Evolutionary conservation across 2,797 vertebrate genomes (phyloP).

Genomic region (Lutjanus campechanus): DNA sequence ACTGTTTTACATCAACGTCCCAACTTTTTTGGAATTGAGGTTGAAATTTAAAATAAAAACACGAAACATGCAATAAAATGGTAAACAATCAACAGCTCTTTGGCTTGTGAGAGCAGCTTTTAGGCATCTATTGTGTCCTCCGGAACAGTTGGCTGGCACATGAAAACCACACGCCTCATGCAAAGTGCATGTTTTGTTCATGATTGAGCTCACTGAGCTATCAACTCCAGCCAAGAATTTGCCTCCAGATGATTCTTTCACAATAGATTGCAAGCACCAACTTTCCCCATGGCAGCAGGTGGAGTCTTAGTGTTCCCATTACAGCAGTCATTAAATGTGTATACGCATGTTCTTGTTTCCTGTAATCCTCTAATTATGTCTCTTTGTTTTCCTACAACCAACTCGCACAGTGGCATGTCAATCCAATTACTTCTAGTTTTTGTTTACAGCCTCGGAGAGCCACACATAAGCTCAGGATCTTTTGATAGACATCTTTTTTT

Average conservation of each 20-base stretch:
- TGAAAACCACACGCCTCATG: constrained; percentile 58
- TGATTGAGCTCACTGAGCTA: constrained; percentile 40
- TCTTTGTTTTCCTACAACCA: constrained; percentile 26
- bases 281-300: constrained; percentile 45
- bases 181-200: constrained; percentile 40
- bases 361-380: constrained; percentile 29
- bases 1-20: too few relatives aligned
- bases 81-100: constrained; percentile 38
- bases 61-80: constrained; percentile 34
- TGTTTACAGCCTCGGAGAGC: constrained; percentile 53
- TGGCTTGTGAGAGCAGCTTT: constrained; percentile 43
- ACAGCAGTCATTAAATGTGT: constrained; percentile 36
- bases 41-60: too few relatives aligned
- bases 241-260: constrained; percentile 51
- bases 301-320: constrained; percentile 36
- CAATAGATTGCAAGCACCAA: constrained; percentile 11
- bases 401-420: constrained; percentile 52
- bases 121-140: constrained; percentile 47
- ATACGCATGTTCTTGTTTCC: constrained; percentile 20
- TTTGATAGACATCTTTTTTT: constrained; percentile 33
- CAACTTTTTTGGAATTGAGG: too few relatives aligned
- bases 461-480: constrained; percentile 28
- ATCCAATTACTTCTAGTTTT: constrained; percentile 42
- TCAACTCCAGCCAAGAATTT: constrained; percentile 49
- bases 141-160: constrained; percentile 30